Evolutionary conservation across 2,888 invertebrate species (phyloP), one percentile per base, ranked within the genome.

Genomic region (Agelastica alni): DNA sequence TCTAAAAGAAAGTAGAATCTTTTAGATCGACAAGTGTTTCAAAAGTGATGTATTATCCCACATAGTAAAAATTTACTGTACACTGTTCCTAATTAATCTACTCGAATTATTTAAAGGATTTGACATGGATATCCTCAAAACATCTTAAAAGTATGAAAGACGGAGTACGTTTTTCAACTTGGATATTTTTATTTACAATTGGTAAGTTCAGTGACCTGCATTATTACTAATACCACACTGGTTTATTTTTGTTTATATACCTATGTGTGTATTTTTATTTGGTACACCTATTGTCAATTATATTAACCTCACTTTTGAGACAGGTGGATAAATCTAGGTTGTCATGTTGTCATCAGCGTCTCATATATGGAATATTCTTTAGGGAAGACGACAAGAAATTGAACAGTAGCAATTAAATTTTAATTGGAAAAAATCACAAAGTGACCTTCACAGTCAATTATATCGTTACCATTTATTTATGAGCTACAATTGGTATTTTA

Each of bases 181-280:
- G 67, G 67, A 64, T 67, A 62, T 65, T 67, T 67, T 65, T 62
- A 51, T 66, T 67, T 60, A 51, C 61, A 59, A 54, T 64, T 58
- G 67, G 67, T 67, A 59, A 66, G 67, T 66, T 47, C 46, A 17
- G 46, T 48, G 42, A 49, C 46, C 51, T 45, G 18, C 28, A 36
- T 45, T 28, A 36, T 36, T 42, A 28, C 28, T 28, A 41, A 48
- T 36, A 52, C 7, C 26, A 39, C 39, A 31, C 16, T 30, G 39
- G 45, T 42, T 52, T 51, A 56, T 51, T 51, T 56, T 51, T 51
- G 41, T 41, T 39, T 39, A 39, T 20, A 17, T 18, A 10, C 5
- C 3, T 37, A 32, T n/a, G n/a, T 14, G 3, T 4, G 37, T 17
- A 37, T 37, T 37, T 18, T 37, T 18, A 37, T 37, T 37, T 39